Base-by-base conservation (phyloP, 1,140 invertebrate genomes). In the Lepidostoma basale region DNA sequence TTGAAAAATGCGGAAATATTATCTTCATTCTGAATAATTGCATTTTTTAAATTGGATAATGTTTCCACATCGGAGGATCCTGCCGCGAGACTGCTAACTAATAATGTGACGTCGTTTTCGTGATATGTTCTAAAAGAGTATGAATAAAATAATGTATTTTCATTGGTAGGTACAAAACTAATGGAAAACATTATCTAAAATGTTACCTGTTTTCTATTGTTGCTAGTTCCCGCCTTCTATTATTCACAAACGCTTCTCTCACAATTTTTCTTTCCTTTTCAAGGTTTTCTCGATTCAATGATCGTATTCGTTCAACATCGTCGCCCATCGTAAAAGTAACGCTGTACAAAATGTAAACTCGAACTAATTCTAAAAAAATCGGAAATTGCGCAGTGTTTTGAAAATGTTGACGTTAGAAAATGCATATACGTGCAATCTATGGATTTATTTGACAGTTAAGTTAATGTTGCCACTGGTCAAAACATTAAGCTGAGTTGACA, bases 31-130 rank as follows among this genome's bases (percentile, higher is more conserved):
- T 80, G 74, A 36, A 82, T 75, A 5, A 84, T 62, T 3, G 72
- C 72, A 76, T 81, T 80, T 63, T 84, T 82, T 18, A 84, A 62
- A 12, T 56, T 75, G 33, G 75, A 68, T 9, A 83, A 73, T 47
- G 20, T 42, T 0, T 33, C 40, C 8, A 18, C n/a, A 44, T 62
- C 25, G 12, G 14, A 14, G 42, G 5, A 18, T 44, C 5, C 4
- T 36, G 33, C 33, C 6, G 33, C 33, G 6, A 8, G 9, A 45
- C 44, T 45, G 3, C 14, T 18, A 3, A 18, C 14, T 3, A 45
- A 16, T 16, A 45, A 16, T 16, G 16, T n/a, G 10, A 16, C 44
- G 18, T 45, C 44, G 1, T 18, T 2, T 16, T 45, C 14, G 10
- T 18, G 44, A 16, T 22, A 18, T 1, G 14, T 45, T 45, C 14